Percentiles rank a stretch among this genome's conserved stretches.
Conservation (phyloP, 2,888 invertebrate genomes). For the Andrena haemorrhoa region DNA sequence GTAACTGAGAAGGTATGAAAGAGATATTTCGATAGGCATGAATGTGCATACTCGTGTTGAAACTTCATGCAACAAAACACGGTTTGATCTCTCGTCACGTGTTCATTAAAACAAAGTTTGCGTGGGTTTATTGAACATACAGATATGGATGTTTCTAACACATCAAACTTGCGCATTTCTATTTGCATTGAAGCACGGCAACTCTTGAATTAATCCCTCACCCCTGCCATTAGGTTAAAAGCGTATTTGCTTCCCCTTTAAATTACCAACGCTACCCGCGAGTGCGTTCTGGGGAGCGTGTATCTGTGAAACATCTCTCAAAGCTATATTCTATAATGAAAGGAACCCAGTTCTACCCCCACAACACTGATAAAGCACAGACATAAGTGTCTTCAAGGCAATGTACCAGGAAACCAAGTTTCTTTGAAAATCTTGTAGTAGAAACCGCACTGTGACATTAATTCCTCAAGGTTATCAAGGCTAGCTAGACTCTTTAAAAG, state of each 20-base stretch:
- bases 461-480: too few species aligned
- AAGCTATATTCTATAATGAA: neutral
- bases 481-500: too few species aligned
- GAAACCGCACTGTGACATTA: too few species aligned
- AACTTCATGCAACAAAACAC: neutral
- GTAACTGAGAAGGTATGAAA: neutral
- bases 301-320: neutral
- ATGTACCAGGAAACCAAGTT: too few species aligned
- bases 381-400: too few species aligned
- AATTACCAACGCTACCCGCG: neutral
- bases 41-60: neutral
- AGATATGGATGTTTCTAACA: slow-evolving; percentile 24
- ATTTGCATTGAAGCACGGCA: slow-evolving; percentile 20
- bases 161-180: slow-evolving; percentile 32
- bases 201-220: slow-evolving; percentile 20
- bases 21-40: neutral
- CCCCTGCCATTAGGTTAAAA: slow-evolving; percentile 35
- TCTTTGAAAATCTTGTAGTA: too few species aligned
- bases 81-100: neutral
- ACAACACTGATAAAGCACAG: neutral
- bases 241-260: slow-evolving; percentile 17
- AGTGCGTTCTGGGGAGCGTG: neutral
- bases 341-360: neutral
- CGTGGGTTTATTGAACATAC: slow-evolving; percentile 8
- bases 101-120: slow-evolving; percentile 25